Conservation (phyloP, 2,888 invertebrate genomes). For the Euplagia quadripunctaria region DNA sequence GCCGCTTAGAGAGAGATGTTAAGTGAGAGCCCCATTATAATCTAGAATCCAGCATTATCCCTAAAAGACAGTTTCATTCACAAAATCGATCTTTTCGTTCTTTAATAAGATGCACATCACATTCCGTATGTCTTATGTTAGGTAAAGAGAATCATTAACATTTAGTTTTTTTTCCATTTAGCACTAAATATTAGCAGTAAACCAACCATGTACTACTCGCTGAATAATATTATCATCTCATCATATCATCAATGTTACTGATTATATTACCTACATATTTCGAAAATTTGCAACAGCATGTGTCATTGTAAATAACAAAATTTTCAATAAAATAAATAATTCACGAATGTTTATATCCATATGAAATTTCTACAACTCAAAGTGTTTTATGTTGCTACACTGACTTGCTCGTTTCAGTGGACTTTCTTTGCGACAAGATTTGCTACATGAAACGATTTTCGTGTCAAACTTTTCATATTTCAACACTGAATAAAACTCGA, state of each 20-base stretch:
- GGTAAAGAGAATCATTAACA: too few relatives aligned
- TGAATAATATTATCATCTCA: too few relatives aligned
- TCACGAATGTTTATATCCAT: background rate
- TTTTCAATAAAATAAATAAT: background rate
- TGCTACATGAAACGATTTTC: conserved; percentile 2
- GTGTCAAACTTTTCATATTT: conserved; percentile 5
- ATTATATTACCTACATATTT: background rate
- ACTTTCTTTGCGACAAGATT: background rate
- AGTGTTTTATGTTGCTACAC: background rate
- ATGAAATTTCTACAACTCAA: background rate
- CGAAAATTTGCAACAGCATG: background rate
- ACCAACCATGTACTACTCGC: too few relatives aligned
- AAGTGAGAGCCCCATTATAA: too few relatives aligned
- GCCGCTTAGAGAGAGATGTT: too few relatives aligned
- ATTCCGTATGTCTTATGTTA: too few relatives aligned
- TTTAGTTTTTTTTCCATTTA: too few relatives aligned
- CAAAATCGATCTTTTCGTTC: too few relatives aligned
- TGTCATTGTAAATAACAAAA: background rate
- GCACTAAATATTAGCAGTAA: too few relatives aligned
- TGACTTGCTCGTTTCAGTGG: background rate
- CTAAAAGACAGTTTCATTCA: too few relatives aligned
- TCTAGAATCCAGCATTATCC: too few relatives aligned
- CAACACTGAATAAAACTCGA: background rate
- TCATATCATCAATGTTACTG: background rate
- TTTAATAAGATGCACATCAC: too few relatives aligned